These are phyloP conservation scores for Zaprionus lineosus DNA, from an alignment of 2,888 invertebrate genomes.

Conservation along the genomic window DNA sequence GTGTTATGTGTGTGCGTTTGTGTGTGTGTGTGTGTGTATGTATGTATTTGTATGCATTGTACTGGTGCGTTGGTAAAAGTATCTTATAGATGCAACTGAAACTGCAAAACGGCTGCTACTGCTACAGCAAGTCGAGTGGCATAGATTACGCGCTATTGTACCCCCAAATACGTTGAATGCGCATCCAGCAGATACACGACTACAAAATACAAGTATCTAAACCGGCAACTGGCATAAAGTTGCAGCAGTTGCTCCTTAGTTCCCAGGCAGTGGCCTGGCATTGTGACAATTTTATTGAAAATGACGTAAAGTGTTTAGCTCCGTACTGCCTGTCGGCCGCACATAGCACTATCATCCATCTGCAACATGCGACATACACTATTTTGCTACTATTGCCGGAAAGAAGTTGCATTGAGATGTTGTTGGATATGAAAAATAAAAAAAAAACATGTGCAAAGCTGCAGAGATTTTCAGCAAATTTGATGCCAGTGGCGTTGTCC, in stretches of 20 bases:
- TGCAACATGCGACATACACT: conserved; percentile 3
- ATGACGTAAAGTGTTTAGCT: conserved; percentile 32
- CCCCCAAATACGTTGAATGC: conserved; percentile 54
- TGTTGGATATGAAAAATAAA: conserved; percentile 4
- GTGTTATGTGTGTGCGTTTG: neutral
- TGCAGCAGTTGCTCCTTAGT: neutral
- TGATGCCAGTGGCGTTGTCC: conserved; percentile 36
- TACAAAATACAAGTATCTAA: conserved; percentile 1
- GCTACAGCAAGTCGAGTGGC: conserved; percentile 49
- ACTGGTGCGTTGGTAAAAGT: conserved; percentile 41
- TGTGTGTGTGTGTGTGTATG: neutral
- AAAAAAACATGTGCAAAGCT: neutral
- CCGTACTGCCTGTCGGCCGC: conserved; percentile 10
- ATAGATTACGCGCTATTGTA: conserved; percentile 67
- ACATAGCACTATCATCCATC: conserved; percentile 28
- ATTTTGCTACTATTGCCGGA: conserved; percentile 12
- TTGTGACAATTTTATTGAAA: conserved; percentile 66
- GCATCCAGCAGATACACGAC: conserved; percentile 36
- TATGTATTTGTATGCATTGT: neutral
- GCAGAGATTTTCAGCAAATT: conserved; percentile 23
- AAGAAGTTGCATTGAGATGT: conserved; percentile 26
- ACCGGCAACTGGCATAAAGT: neutral
- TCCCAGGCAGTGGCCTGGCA: conserved; percentile 6
- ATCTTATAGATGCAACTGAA: conserved; percentile 45
- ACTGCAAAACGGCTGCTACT: conserved; percentile 29